Evolutionary conservation across 2,888 invertebrate species (phyloP).

Genomic region (Tromatobia lineatoria): DNA sequence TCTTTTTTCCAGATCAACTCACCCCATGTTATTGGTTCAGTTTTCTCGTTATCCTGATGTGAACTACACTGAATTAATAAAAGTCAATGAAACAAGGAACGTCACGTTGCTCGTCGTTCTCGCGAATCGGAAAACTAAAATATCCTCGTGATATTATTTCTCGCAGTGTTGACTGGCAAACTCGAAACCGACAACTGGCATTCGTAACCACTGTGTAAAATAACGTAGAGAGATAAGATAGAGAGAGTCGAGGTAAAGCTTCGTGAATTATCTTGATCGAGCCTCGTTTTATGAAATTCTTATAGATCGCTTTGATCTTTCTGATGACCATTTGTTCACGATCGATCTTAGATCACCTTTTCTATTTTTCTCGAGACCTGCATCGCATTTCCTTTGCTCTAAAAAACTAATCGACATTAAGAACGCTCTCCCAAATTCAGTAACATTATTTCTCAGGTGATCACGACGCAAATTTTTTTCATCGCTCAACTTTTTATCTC

Average conservation of each 20-base stretch:
- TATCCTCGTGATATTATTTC: constrained; percentile 25
- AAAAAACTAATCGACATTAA: background rate
- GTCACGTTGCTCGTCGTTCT: background rate
- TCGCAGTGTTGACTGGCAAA: constrained; percentile 36
- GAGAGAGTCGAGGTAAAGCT: constrained; percentile 39
- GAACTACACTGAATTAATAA: background rate
- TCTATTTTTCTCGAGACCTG: background rate
- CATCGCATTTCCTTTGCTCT: constrained; percentile 4
- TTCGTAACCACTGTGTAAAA: constrained; percentile 31
- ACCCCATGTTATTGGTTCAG: constrained; percentile 54
- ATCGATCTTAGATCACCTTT: constrained; percentile 12
- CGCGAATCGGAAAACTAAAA: background rate
- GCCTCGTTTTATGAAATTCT: constrained; percentile 24
- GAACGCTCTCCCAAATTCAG: no score
- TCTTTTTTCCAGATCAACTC: constrained; percentile 31
- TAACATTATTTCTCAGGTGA: no score
- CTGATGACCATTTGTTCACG: background rate
- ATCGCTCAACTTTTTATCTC: no score
- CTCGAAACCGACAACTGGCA: constrained; percentile 53
- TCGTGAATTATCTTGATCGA: constrained; percentile 61
- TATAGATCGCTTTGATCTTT: constrained; percentile 18
- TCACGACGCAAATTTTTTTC: no score
- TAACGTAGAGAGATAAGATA: constrained; percentile 62
- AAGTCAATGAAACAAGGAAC: background rate
- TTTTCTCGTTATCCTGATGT: background rate